Conservation (phyloP, 2,797 vertebrate genomes). For the Malacoraja senta region DNA sequence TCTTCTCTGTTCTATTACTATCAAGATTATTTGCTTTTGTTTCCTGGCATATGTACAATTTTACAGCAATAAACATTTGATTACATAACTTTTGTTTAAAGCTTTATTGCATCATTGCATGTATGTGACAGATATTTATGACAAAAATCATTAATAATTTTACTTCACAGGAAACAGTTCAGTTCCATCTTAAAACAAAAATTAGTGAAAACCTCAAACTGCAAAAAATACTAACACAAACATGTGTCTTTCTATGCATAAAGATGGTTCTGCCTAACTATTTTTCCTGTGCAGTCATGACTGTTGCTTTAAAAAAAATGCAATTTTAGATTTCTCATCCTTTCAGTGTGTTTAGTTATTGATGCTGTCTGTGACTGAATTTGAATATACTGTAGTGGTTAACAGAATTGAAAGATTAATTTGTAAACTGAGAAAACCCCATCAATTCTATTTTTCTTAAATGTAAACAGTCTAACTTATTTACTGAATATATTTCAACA, state of each 20-base stretch:
- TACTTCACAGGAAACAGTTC: background rate
- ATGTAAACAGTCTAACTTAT: background rate
- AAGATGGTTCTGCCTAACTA: background rate
- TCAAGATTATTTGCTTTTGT: conserved; percentile 20
- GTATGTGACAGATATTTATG: background rate
- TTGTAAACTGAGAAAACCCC: background rate
- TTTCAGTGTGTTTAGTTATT: background rate
- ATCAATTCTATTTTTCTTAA: background rate
- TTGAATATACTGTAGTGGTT: background rate
- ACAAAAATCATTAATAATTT: background rate
- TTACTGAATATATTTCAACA: background rate
- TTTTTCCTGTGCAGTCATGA: background rate
- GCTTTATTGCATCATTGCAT: background rate
- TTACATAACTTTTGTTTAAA: background rate
- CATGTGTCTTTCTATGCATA: background rate
- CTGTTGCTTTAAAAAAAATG: no score
- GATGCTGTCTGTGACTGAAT: background rate
- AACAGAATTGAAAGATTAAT: background rate
- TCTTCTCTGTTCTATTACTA: background rate
- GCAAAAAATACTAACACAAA: background rate
- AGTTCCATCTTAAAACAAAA: background rate
- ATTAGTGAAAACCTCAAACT: background rate
- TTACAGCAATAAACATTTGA: conserved; percentile 36
- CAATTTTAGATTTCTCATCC: background rate
- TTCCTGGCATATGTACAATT: conserved; percentile 31